These are phyloP conservation scores for Rhodinocichla rosea DNA, from an alignment of 2,113 vertebrate species.

Conservation along the genomic window DNA sequence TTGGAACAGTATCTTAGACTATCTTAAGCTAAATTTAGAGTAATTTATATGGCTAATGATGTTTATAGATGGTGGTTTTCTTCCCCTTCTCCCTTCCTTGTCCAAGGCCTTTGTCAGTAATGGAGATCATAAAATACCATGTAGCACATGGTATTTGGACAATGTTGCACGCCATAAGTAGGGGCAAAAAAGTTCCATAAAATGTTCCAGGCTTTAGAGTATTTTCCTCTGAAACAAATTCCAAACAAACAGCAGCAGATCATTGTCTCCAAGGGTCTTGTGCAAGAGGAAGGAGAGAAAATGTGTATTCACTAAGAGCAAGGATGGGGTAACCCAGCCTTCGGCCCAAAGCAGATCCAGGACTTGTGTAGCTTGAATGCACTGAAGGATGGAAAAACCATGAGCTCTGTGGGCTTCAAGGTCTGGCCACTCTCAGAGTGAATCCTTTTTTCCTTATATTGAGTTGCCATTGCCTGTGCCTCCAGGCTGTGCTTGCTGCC, in stretches of 20 bases:
- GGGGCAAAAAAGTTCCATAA: background rate
- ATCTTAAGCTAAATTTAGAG: background rate
- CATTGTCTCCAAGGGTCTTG: background rate
- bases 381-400: background rate
- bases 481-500: background rate
- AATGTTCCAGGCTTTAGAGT: background rate
- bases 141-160: background rate
- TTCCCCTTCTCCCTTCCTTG: background rate
- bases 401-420: background rate
- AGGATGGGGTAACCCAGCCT: background rate
- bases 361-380: background rate
- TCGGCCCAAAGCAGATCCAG: background rate
- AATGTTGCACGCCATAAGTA: background rate
- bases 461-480: background rate
- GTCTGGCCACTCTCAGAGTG: background rate
- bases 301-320: fast-evolving
- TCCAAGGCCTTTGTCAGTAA: background rate
- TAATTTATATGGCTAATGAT: background rate
- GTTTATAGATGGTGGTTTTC: background rate
- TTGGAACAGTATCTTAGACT: background rate
- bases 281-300: background rate
- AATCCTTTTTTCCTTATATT: background rate
- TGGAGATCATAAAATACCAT: background rate
- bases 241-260: background rate
- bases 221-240: background rate